These are phyloP conservation scores for Itoplectis maculator DNA, from an alignment of 2,888 invertebrate genomes.

Conservation along the genomic window DNA sequence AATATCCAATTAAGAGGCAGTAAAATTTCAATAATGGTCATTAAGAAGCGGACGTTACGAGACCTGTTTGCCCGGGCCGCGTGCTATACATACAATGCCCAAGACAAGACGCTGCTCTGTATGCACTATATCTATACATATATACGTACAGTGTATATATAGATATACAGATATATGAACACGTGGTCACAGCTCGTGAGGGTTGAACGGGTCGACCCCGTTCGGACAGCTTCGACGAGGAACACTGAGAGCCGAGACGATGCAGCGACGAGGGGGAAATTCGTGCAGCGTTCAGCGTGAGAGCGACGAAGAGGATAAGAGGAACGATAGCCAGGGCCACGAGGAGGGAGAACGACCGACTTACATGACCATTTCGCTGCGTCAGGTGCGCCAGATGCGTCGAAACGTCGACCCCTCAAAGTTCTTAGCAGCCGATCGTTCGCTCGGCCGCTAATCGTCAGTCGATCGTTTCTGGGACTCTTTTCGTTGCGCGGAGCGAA, in stretches of 20 bases:
- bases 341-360: constrained; percentile 65
- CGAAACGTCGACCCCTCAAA: constrained; percentile 59
- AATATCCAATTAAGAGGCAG: constrained; percentile 84
- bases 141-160: too few species aligned
- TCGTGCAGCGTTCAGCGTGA: constrained; percentile 49
- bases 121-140: constrained; percentile 13
- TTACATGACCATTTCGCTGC: constrained; percentile 74
- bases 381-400: constrained; percentile 84
- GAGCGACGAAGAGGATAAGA: constrained; percentile 46
- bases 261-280: constrained; percentile 52
- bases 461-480: constrained; percentile 74
- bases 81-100: constrained; percentile 42
- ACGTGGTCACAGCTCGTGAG: constrained; percentile 58
- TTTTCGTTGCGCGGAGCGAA: constrained; percentile 62
- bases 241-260: constrained; percentile 26
- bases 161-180: too few species aligned
- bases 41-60: constrained; percentile 83
- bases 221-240: constrained; percentile 26
- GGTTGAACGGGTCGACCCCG: constrained; percentile 47
- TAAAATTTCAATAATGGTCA: constrained; percentile 85
- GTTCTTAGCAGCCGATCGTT: constrained; percentile 67
- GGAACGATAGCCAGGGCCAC: constrained; percentile 43
- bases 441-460: constrained; percentile 81
- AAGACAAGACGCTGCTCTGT: too few species aligned
- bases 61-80: constrained; percentile 71